Evolutionary conservation across 2,888 invertebrate genomes (phyloP).

Genomic region (Epinotia demarniana): DNA sequence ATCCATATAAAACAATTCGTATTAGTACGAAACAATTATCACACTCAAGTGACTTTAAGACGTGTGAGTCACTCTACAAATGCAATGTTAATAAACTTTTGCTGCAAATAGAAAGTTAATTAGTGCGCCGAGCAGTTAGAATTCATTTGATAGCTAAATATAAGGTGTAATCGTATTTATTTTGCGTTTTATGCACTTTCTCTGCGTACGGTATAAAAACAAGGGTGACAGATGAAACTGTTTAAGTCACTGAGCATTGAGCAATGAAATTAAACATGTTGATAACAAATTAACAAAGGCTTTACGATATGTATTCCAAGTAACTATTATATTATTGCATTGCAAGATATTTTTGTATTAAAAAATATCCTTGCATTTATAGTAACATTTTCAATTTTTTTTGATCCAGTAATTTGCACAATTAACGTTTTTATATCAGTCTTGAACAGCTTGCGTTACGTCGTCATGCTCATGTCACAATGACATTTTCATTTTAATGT

Average conservation of each 20-base stretch:
- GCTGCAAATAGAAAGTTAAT: slow-evolving; percentile 42
- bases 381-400: background rate
- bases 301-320: background rate
- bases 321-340: background rate
- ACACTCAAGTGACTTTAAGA: background rate
- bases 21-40: slow-evolving; percentile 21
- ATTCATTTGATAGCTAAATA: slow-evolving; percentile 43
- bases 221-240: slow-evolving; percentile 33
- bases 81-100: slow-evolving; percentile 38
- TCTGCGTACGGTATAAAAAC: slow-evolving; percentile 33
- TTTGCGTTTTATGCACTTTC: slow-evolving; percentile 37
- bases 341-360: background rate
- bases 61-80: slow-evolving; percentile 33
- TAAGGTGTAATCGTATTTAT: slow-evolving; percentile 42
- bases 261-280: background rate
- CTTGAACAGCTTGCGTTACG: background rate
- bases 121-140: slow-evolving; percentile 34
- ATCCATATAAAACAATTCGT: slow-evolving; percentile 18
- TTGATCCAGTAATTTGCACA: background rate
- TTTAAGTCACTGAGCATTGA: no score
- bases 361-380: background rate
- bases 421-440: background rate
- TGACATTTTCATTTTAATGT: background rate
- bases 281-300: no score
- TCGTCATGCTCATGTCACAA: background rate